These are phyloP conservation scores for Phortica magna DNA, from an alignment of 2,888 invertebrate species.

Conservation along the genomic window DNA sequence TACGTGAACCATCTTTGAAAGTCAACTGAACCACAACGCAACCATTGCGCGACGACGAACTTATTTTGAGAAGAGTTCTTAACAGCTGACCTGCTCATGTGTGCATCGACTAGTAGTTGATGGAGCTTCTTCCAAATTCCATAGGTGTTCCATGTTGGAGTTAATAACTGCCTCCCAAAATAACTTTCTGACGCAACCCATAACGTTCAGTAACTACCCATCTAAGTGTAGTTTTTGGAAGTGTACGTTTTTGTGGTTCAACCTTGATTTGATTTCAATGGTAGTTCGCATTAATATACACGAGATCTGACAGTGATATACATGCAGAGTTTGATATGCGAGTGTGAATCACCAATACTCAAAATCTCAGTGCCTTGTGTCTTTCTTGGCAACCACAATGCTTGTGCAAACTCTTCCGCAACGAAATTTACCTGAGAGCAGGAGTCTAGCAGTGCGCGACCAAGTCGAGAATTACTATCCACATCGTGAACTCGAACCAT, in stretches of 20 bases:
- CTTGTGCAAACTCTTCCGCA: neutral
- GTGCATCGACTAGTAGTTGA: conserved; percentile 10
- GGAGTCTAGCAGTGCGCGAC: neutral
- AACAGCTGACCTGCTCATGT: conserved; percentile 19
- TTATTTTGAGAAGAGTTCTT: conserved; percentile 6
- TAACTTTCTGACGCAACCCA: conserved; percentile 5
- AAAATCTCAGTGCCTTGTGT: conserved; percentile 1
- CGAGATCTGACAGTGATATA: neutral
- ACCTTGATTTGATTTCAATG: conserved; percentile 48
- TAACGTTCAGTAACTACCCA: conserved; percentile 51
- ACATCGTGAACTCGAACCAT: neutral
- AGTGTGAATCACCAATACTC: conserved; percentile 7
- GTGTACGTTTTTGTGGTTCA: conserved; percentile 33
- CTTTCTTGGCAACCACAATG: conserved; percentile 5
- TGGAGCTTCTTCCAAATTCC: conserved; percentile 1
- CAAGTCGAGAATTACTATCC: neutral
- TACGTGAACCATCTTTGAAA: conserved; percentile 42
- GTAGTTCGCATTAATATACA: too few species aligned
- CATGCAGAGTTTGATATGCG: neutral
- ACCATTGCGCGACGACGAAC: conserved; percentile 9
- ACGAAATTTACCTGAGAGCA: neutral
- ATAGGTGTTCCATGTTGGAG: conserved; percentile 31
- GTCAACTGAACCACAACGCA: conserved; percentile 41
- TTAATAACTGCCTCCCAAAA: conserved; percentile 28
- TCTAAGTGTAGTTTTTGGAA: conserved; percentile 49